Evolutionary conservation across 2,797 vertebrate species (phyloP).

Genomic region (Euphonia xanthogaster): DNA sequence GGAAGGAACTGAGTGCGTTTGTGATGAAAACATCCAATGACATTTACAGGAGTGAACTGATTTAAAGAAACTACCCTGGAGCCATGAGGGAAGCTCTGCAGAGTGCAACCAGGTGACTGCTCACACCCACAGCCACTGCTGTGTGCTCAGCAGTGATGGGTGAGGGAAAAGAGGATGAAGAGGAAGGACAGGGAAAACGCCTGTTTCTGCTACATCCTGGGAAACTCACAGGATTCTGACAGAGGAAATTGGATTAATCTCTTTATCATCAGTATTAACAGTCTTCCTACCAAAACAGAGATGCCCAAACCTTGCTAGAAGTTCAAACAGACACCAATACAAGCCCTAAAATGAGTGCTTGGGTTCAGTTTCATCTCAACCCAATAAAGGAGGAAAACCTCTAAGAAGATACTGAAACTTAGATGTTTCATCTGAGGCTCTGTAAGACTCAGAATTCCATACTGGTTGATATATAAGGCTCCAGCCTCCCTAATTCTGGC

Average conservation of each 20-base stretch:
- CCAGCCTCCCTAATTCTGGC: background rate
- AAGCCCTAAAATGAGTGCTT: background rate
- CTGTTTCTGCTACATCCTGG: background rate
- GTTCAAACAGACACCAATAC: background rate
- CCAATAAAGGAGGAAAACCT: background rate
- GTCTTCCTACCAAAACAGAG: background rate
- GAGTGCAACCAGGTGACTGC: background rate
- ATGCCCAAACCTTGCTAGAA: background rate
- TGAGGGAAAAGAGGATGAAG: background rate
- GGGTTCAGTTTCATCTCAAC: background rate
- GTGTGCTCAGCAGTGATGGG: background rate
- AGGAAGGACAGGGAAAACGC: background rate
- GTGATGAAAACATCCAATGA: background rate
- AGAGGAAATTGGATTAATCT: background rate
- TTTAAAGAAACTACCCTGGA: background rate
- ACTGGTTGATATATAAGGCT: accelerated
- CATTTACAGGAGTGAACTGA: background rate
- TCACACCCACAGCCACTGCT: background rate
- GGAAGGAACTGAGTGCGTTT: background rate
- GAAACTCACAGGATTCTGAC: background rate
- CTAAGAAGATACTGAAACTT: background rate
- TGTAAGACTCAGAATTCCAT: background rate
- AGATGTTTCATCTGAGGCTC: background rate
- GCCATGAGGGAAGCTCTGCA: background rate
- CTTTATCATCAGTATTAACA: background rate